Percentiles rank a stretch among this genome's conserved stretches.
phyloP scores from a whole-genome alignment of 2,888 invertebrate species.

The Phytoseiulus persimilis region DNA sequence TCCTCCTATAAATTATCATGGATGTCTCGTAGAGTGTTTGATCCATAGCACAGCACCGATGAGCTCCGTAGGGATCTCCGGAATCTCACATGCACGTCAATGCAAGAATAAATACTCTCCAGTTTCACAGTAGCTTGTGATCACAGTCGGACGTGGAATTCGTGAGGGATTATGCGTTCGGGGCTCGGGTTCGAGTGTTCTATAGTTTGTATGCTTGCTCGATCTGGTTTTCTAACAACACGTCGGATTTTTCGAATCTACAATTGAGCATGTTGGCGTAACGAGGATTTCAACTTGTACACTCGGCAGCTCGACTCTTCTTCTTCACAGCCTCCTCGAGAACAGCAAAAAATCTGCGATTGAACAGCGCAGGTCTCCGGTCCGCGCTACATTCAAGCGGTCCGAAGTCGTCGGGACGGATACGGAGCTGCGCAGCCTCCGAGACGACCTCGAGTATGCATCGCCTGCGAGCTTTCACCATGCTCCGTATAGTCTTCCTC shows the following conservation, averaged over 20 bases:
- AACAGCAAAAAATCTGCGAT: constrained; percentile 8
- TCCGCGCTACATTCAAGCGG: constrained; percentile 15
- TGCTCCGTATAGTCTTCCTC: neutral
- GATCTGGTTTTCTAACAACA: neutral
- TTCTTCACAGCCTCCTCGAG: neutral
- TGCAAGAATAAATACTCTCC: too few relatives aligned
- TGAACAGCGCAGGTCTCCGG: constrained; percentile 24
- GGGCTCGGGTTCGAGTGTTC: too few relatives aligned
- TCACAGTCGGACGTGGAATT: too few relatives aligned
- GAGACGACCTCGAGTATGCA: neutral
- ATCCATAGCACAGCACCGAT: too few relatives aligned
- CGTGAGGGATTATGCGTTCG: too few relatives aligned
- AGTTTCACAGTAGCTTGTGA: too few relatives aligned
- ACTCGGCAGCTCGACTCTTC: neutral
- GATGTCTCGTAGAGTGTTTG: too few relatives aligned
- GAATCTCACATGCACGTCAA: too few relatives aligned
- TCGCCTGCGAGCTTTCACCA: constrained; percentile 8
- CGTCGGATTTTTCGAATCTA: neutral
- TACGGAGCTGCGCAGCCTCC: neutral
- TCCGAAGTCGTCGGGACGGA: constrained; percentile 8
- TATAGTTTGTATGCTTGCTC: too few relatives aligned
- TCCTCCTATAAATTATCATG: too few relatives aligned
- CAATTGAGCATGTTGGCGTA: neutral
- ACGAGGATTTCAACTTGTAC: neutral
- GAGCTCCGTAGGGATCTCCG: too few relatives aligned